Evolutionary conservation across 2,888 invertebrate species (phyloP), one percentile per base, ranked within the genome.

Genomic region (Tubiluchus corallicola): DNA sequence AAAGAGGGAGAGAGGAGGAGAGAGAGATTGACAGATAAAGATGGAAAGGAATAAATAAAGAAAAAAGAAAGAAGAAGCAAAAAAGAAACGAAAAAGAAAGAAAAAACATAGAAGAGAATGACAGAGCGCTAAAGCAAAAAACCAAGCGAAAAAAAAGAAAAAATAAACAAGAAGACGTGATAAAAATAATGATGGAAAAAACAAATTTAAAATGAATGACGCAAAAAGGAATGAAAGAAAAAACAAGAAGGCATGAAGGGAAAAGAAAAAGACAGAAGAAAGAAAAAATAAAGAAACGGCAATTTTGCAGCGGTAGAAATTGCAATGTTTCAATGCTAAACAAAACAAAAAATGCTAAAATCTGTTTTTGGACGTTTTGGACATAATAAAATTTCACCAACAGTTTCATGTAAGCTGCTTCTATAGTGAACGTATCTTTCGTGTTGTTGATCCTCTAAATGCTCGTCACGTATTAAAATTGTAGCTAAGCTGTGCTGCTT

Each of bases 131-230:
- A 9, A n/a, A 29, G 29, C 9, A 29, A n/a, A 29, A 29, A 29
- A 29, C n/a, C 9, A 29, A 29, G 29, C 9, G n/a, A 29, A 29
- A 9, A 29, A 29, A 29, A 29, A 29, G 29, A 29, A n/a, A 29
- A 29, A 29, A 15, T 13, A 39, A 15, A 16, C 5, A 15, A 16
- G 15, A 15, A 13, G 16, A 15, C 5, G 16, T 5, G 16, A 39
- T 5, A 39, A 39, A 15, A 39, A 39, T 5, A 16, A 39, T 5
- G 15, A 5, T 13, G 15, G 9, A 15, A 39, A 39, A 39, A 51
- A 40, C 29, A 50, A 50, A 20, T 2, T 45, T 16, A 48, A 37
- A 45, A 15, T 42, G 49, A 47, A 16, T 18, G 17, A 21, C 17
- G 43, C 13, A 38, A 17, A 37, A 9, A 38, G 9, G 13, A 9